Conservation (phyloP, 2,797 vertebrate genomes). For the Lepidocolaptes lacrymiger region DNA sequence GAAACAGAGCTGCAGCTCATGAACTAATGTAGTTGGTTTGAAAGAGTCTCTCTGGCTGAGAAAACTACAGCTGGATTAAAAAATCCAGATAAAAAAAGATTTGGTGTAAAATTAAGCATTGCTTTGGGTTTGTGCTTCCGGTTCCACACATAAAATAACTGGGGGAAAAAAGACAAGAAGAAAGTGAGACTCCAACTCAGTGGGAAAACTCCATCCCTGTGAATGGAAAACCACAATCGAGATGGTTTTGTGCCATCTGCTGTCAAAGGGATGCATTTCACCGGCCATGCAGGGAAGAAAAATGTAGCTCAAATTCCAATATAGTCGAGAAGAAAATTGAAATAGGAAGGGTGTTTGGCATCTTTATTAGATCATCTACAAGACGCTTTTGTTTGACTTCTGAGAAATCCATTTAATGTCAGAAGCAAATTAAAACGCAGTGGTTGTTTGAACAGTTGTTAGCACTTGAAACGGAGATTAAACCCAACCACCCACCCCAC, state of each 20-base stretch:
- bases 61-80: neutral
- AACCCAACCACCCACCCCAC: conserved; percentile 4
- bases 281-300: neutral
- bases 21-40: neutral
- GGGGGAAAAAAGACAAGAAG: neutral
- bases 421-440: conserved; percentile 27
- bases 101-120: neutral
- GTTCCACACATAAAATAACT: neutral
- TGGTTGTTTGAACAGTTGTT: conserved; percentile 5
- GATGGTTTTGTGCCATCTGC: conserved; percentile 52
- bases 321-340: rapidly evolving
- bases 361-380: conserved; percentile 1
- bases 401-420: conserved; percentile 30
- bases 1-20: neutral
- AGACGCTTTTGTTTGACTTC: neutral
- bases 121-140: neutral
- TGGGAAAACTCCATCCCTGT: neutral
- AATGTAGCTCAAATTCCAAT: rapidly evolving
- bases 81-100: neutral
- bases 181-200: neutral
- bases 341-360: neutral
- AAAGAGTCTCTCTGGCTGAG: neutral
- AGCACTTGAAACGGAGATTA: conserved; percentile 21
- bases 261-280: conserved; percentile 21
- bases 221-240: rapidly evolving